Base-by-base conservation (phyloP, 2,888 invertebrate genomes). In the Globia sparganii region DNA sequence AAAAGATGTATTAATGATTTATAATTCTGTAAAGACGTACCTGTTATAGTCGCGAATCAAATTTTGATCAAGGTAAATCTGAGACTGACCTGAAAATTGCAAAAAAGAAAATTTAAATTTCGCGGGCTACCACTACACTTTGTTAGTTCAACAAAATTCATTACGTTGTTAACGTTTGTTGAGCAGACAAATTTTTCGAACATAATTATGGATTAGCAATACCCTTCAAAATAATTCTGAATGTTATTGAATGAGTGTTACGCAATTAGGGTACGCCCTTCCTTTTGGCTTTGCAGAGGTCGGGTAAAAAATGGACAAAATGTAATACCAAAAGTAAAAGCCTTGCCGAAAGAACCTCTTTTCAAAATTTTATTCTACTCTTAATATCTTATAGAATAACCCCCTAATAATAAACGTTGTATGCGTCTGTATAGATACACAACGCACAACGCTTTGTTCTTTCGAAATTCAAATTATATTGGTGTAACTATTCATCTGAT, bases 281-380 rank as follows among this genome's bases (percentile, higher is more conserved):
- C 4, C 15, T 34, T 25, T 31, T 59, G 18, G 25, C 6, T 62
- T 68, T 9, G 0, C 18, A 9, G 11, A 18, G 5, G 0, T 34
- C 18, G 6, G 34, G 5, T 25, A 68, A 62, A 34, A 56, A 53
- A 34, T 9, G 4, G 31, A 15, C 8, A 49, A 67, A 58, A 25
- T 1, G 6, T 21, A 11, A 43, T 43, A 21, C 4, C 8, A 21
- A 37, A 64, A 40, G 1, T 65, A n/a, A 34, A 65, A 40, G n/a
- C n/a, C n/a, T 53, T 40, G 1, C n/a, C 11, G 1, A 34, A 34
- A 34, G 18, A 0, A 40, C 1, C 8, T 4, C 2, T 49, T 49
- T 40, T 21, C 4, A 62, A 15, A 53, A 59, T 56, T 58, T 34
- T 21, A n/a, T 74, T 73, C 15, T 34, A 74, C 21, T 70, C 9